A percentile compares a stretch with the other conserved stretches of the same genome.
Evolutionary conservation across 1,140 invertebrate genomes (phyloP).

Genomic region (Eupristina koningsbergeri): DNA sequence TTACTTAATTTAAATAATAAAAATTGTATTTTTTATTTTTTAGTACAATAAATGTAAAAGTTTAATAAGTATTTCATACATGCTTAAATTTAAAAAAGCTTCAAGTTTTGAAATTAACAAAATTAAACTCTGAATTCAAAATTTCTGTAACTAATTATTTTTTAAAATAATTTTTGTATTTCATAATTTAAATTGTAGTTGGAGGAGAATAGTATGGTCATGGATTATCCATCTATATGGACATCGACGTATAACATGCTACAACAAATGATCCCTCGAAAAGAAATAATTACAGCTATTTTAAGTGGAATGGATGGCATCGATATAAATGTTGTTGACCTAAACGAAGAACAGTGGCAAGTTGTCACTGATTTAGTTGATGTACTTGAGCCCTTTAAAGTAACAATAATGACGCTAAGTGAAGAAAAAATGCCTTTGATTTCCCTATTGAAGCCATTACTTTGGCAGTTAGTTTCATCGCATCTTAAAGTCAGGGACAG

Average conservation of each 20-base stretch:
- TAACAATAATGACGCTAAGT: constrained; percentile 74
- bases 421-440: constrained; percentile 75
- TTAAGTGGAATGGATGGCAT: constrained; percentile 62
- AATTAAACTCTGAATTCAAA: too few species aligned
- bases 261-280: constrained; percentile 69
- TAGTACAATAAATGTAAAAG: too few species aligned
- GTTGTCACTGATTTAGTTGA: constrained; percentile 72
- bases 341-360: constrained; percentile 71
- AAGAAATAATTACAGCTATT: constrained; percentile 65
- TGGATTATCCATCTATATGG: constrained; percentile 73
- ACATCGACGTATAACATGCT: constrained; percentile 74
- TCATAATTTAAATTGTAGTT: constrained; percentile 58
- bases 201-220: constrained; percentile 67
- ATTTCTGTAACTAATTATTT: too few species aligned
- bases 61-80: too few species aligned
- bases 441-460: constrained; percentile 74
- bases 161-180: background rate
- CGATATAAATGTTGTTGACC: constrained; percentile 62
- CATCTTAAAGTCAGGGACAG: constrained; percentile 71
- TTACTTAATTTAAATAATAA: too few species aligned
- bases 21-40: too few species aligned
- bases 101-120: too few species aligned
- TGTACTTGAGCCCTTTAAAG: constrained; percentile 74
- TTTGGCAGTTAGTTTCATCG: constrained; percentile 73
- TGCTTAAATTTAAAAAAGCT: too few species aligned